Evolutionary conservation across 2,888 invertebrate genomes (phyloP), one percentile per base, ranked within the genome.

Genomic region (Lycia hirtaria): DNA sequence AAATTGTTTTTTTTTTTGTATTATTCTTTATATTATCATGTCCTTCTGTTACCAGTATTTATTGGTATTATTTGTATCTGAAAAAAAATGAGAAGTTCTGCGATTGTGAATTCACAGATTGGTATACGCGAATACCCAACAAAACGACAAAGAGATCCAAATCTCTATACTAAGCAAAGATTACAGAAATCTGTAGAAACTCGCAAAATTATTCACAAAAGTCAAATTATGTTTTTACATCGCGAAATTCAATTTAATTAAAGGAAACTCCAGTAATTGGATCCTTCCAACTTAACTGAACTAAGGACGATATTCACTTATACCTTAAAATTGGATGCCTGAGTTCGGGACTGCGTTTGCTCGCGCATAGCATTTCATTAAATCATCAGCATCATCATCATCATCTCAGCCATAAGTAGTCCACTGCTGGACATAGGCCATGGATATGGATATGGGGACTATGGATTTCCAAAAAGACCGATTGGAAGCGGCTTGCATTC

Each of bases 241-340:
- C 30, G 12, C 28, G 30, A 20, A 44, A 30, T 12, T 44, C 20
- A 30, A 20, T 44, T 44, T 20, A 28, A 32, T 44, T 44, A 44
- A 44, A 44, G 44, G 30, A 44, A 43, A 32, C 30, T 44, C 12
- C 7, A 20, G 30, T 30, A 44, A 44, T 44, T 30, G 44, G 44
- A 30, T 44, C 19, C 19, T 44, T 28, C n/a, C 12, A 19, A 44
- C 44, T 30, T 30, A 12, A 19, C 44, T 12, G 44, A 30, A 30
- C 20, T 28, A 44, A 44, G 19, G 30, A 44, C 30, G 44, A 28
- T 15, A 30, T 44, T 44, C 30, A 44, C 44, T 44, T 30, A 43
- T 28, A 17, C 19, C 17, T 30, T 44, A 19, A 20, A 44, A 44
- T 44, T n/a, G 30, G 44, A 19, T 7, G 30, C 30, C 3, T 2